Percentiles rank a stretch among this genome's conserved stretches.
Conservation (phyloP, 2,888 invertebrate genomes). For the Arctia plantaginis region DNA sequence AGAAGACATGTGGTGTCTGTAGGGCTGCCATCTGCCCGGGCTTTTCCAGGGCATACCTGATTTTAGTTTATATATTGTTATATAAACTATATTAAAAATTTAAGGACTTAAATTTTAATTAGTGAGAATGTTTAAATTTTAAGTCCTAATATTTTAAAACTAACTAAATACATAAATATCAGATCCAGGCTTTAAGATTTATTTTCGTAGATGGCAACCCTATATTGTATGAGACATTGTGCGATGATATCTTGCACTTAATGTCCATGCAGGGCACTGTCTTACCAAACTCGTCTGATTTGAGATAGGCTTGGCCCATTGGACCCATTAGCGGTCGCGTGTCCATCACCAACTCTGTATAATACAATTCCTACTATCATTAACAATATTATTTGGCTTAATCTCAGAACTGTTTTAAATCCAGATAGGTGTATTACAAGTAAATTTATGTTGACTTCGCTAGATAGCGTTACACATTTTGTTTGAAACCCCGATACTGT, state of each 20-base stretch:
- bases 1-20: conserved; percentile 69
- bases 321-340: conserved; percentile 92
- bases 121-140: too few species aligned
- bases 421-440: background rate
- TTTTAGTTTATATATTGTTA: background rate
- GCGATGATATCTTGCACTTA: conserved; percentile 70
- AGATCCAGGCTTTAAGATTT: background rate
- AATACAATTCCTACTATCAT: conserved; percentile 73
- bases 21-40: conserved; percentile 33
- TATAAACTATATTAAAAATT: too few species aligned
- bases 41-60: conserved; percentile 14
- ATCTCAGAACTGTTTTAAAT: background rate
- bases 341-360: conserved; percentile 89
- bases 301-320: conserved; percentile 93
- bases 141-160: background rate
- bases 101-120: too few species aligned
- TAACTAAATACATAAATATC: background rate
- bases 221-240: conserved; percentile 44
- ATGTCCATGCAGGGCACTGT: conserved; percentile 80
- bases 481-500: background rate
- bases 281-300: conserved; percentile 94
- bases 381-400: conserved; percentile 21
- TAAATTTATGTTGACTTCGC: background rate
- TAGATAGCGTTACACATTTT: background rate
- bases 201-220: conserved; percentile 36